These are phyloP conservation scores for Palythoa caribaeorum DNA, from an alignment of 92 coral and sea anemone genomes.

Conservation along the genomic window DNA sequence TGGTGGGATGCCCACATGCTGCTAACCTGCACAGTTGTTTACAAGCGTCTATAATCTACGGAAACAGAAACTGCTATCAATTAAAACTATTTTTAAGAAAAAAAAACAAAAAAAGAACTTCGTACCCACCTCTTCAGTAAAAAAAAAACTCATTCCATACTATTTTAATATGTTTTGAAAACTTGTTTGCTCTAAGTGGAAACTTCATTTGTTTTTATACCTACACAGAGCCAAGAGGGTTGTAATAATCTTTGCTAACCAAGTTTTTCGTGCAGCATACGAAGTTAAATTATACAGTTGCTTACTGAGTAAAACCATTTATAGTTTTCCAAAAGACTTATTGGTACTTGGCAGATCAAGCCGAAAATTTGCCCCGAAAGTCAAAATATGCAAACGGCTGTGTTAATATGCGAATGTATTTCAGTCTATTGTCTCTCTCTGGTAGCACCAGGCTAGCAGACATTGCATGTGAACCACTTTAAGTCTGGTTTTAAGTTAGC, in stretches of 20 bases:
- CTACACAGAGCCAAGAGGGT: background rate
- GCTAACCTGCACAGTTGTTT: conserved; percentile 1
- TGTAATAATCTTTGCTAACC: background rate
- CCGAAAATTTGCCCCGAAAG: background rate
- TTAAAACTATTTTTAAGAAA: background rate
- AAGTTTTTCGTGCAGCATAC: background rate
- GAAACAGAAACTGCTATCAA: background rate
- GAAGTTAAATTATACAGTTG: background rate
- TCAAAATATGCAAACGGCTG: background rate
- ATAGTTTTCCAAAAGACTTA: background rate
- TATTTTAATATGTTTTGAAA: too few relatives aligned
- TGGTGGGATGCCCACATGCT: background rate
- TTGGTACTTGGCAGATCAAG: background rate
- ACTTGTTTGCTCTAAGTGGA: too few relatives aligned
- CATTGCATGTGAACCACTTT: too few relatives aligned
- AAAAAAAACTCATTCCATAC: too few relatives aligned
- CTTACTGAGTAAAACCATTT: background rate
- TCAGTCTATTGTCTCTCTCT: too few relatives aligned
- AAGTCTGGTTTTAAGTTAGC: too few relatives aligned
- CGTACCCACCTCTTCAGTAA: too few relatives aligned
- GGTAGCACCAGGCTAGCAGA: too few relatives aligned
- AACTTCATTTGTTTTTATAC: background rate
- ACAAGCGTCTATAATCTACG: background rate
- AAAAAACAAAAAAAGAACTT: too few relatives aligned
- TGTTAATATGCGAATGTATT: too few relatives aligned